Percentiles rank a stretch among this genome's conserved stretches.
These are phyloP conservation scores for Crossocerus cetratus DNA, from an alignment of 2,888 invertebrate genomes.

Conservation along the genomic window DNA sequence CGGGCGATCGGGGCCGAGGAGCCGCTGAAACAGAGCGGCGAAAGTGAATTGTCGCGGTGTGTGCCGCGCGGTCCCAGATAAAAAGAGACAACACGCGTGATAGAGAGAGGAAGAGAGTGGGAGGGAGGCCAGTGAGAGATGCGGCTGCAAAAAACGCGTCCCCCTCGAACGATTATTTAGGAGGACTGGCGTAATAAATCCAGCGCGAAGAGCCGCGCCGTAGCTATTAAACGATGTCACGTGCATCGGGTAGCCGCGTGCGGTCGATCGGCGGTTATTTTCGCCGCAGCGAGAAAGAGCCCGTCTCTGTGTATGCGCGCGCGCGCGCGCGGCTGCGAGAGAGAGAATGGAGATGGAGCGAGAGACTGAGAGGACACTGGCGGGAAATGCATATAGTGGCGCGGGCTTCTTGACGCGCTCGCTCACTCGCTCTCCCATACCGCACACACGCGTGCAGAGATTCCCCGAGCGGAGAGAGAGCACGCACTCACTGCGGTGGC, in stretches of 20 bases:
- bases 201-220: neutral
- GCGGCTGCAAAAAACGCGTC: neutral
- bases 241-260: constrained; percentile 6
- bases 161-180: constrained; percentile 3
- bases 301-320: no score
- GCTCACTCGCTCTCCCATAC: neutral
- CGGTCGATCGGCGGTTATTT: constrained; percentile 27
- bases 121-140: neutral
- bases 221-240: constrained; percentile 9
- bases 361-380: no score
- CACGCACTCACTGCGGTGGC: neutral
- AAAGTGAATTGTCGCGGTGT: no score
- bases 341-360: neutral
- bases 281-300: constrained; percentile 11
- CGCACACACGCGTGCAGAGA: constrained; percentile 37
- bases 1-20: no score
- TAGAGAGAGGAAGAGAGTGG: constrained; percentile 1
- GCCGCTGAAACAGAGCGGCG: no score
- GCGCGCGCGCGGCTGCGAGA: neutral
- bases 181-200: constrained; percentile 1
- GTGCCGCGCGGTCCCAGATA: neutral
- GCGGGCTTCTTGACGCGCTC: constrained; percentile 16
- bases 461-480: neutral
- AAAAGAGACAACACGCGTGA: neutral
- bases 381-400: constrained; percentile 10